Base-by-base conservation (phyloP, 1,140 invertebrate genomes). In the Hyposmocoma kahamanoa region DNA sequence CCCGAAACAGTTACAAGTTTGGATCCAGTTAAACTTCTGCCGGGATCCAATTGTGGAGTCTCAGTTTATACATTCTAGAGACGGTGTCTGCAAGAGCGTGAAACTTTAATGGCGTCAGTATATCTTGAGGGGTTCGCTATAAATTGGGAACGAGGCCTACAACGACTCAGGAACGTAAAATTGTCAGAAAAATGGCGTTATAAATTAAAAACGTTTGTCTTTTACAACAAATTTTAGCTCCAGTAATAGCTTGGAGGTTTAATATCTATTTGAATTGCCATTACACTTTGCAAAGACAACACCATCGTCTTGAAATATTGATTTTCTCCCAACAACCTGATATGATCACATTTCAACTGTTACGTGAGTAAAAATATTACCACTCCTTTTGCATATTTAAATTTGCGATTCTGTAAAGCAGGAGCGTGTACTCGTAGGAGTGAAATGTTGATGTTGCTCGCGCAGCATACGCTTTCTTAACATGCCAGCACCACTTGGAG, bases 101-200 rank as follows among this genome's bases (percentile, higher is more conserved):
- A 59, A 68, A 64, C 58, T 64, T 68, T 67, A 67, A 67, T 64
- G 52, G 45, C 47, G 21, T 32, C 56, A 44, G 53, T 59, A 52
- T 56, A 53, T 63, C 64, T 54, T 49, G 36, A 32, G 26, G 42
- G 44, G 41, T 43, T 62, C 44, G 41, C 54, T 44, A 62, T 66
- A 62, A 59, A 66, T 66, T 62, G 50, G 42, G 50, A 21, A 58
- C 43, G 52, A 52, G 49, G 28, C 42, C 45, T 47, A 54, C 46
- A 42, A 42, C 42, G 18, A 42, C 38, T 42, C 32, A 41, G 32
- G 21, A 47, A 49, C 46, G 32, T 59, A 21, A 47, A 59, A 46
- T 49, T 54, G 45, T 44, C 30, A 50, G 50, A 57, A 52, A 53
- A 50, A 39, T 24, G 42, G 30, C 53, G 46, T 46, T 50, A 28